Conservation (phyloP, 1,140 invertebrate genomes). For the Danaus plexippus region DNA sequence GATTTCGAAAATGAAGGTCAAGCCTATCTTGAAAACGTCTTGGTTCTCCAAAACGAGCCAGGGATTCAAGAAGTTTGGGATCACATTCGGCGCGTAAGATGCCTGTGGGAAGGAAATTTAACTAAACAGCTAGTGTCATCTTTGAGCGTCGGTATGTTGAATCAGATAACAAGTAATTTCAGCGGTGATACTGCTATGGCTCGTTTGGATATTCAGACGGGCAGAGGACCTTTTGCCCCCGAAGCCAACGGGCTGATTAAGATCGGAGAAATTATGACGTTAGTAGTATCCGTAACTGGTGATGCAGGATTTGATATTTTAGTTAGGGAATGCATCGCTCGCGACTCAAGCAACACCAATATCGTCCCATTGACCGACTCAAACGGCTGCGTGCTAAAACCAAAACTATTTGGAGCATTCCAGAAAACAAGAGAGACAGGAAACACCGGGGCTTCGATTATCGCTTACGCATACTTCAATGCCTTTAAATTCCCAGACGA, state of each 20-base stretch:
- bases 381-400: constrained; percentile 84
- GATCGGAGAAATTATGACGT: constrained; percentile 87
- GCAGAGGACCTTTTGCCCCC: constrained; percentile 83
- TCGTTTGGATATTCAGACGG: constrained; percentile 84
- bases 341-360: constrained; percentile 77
- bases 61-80: constrained; percentile 90
- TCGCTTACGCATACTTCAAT: constrained; percentile 86
- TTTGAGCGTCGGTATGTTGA: constrained; percentile 84
- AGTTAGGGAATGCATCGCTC: constrained; percentile 83
- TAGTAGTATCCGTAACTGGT: constrained; percentile 86
- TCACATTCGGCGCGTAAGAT: constrained; percentile 82
- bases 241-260: constrained; percentile 84
- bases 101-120: constrained; percentile 86
- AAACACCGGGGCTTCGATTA: constrained; percentile 81
- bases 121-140: constrained; percentile 82
- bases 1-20: constrained; percentile 82
- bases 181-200: constrained; percentile 87
- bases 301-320: constrained; percentile 86
- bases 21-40: constrained; percentile 85
- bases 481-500: constrained; percentile 92
- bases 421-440: constrained; percentile 84
- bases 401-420: constrained; percentile 87
- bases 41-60: constrained; percentile 85
- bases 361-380: constrained; percentile 81
- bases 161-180: constrained; percentile 85